Base-by-base conservation (phyloP, 2,888 invertebrate species). In the Philhelius pedissequus region DNA sequence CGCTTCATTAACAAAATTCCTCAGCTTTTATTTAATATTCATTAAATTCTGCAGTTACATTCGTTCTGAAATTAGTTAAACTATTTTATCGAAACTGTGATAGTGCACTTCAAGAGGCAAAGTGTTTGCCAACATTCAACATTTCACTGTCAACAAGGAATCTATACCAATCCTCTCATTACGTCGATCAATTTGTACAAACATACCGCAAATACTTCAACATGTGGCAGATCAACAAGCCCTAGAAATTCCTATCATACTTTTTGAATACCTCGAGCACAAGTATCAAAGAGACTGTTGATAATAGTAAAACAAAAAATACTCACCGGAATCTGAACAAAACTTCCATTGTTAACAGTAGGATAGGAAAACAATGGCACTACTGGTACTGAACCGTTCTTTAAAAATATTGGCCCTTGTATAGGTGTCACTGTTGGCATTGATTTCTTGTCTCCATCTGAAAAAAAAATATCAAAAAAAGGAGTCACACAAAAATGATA, bases 281-380 rank as follows among this genome's bases (percentile, higher is more conserved):
- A 35, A 13, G 11, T 22, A 35, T 35, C n/a, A 25, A 15, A 40
- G n/a, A 20, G 18, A 27, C 32, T 20, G n/a, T n/a, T 45, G 15
- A 8, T 4, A 43, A 18, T 35, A 22, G 18, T n/a, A 1, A 35
- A 38, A 35, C 22, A 22, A 18, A 56, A 45, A 15, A 11, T 15
- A 94, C 96, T 96, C 92, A 97, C 97, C 93, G 97, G 97, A 93
- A 97, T 97, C 93, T 97, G 97, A 88, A 97, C 95, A 91, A 96
- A 95, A 56, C 96, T 94, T 86, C 97, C 97, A 92, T 97, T 97
- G 92, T 96, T 96, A 89, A 96, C 92, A 87, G 96, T 95, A 60
- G 96, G 95, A 92, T 97, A 97, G 66, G 97, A 96, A 87, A 96
- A 97, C 52, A 97, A 93, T 22, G 97, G 97, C 86, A 97, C 96